Evolutionary conservation across 2,113 vertebrate species (phyloP).

Genomic region (Grantiella picta): DNA sequence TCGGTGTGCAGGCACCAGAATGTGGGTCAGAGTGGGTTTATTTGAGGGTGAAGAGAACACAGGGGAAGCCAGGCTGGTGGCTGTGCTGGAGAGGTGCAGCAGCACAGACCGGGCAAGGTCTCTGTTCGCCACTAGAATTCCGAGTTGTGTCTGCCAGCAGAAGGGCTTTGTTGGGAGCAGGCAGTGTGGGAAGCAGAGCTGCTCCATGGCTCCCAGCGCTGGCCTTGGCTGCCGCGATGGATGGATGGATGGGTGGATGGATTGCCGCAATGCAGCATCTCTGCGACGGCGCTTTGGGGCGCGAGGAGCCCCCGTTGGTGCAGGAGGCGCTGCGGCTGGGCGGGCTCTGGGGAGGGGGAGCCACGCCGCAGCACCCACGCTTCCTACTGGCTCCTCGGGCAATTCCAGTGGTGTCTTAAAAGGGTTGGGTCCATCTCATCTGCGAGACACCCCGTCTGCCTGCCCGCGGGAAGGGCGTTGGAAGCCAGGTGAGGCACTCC

Average conservation of each 20-base stretch:
- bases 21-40: not conserved
- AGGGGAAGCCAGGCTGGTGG: not conserved
- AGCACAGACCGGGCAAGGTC: not conserved
- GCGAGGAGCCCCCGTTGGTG: conserved; percentile 33
- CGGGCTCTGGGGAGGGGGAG: conserved; percentile 62
- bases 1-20: not conserved
- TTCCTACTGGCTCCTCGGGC: conserved; percentile 64
- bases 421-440: conserved; percentile 53
- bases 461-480: not conserved
- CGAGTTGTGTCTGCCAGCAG: not conserved
- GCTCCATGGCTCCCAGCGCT: not conserved
- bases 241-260: not conserved
- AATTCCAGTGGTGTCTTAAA: conserved; percentile 56
- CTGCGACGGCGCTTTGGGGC: conserved; percentile 37
- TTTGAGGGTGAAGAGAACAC: not conserved
- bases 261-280: conserved; percentile 69
- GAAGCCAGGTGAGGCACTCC: conserved; percentile 7
- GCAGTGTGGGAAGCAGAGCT: not conserved
- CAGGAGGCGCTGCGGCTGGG: conserved; percentile 57
- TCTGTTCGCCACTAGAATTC: not conserved
- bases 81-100: not conserved
- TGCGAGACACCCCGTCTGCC: conserved; percentile 6
- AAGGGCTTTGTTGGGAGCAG: not conserved
- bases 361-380: not conserved
- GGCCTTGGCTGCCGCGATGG: not conserved